Evolutionary conservation across 1,140 invertebrate species (phyloP).

Genomic region (Euwallacea fornicatus): DNA sequence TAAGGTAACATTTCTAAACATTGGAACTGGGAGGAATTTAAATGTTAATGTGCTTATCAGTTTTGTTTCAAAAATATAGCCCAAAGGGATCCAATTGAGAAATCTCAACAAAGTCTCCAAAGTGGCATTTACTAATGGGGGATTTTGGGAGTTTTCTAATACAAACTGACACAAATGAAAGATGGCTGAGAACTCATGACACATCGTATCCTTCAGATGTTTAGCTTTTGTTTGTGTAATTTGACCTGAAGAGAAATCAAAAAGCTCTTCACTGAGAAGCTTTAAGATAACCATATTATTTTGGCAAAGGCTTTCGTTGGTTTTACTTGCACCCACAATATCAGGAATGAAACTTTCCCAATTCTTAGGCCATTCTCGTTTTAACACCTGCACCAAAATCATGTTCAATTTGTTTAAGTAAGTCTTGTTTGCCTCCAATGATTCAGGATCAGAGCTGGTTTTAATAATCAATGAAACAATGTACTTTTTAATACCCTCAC

Average conservation of each 20-base stretch:
- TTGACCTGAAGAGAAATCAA: conserved; percentile 97
- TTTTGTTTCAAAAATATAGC: conserved; percentile 99
- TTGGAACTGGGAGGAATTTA: conserved; percentile 96
- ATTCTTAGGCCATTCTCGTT: conserved; percentile 99
- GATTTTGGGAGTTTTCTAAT: conserved; percentile 96
- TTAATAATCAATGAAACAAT: conserved; percentile 99
- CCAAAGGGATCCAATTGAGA: conserved; percentile 98
- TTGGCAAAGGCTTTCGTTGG: conserved; percentile 97
- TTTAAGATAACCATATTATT: conserved; percentile 99
- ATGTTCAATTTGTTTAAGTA: conserved; percentile 99
- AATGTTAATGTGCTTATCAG: conserved; percentile 92
- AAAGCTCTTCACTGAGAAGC: conserved; percentile 97
- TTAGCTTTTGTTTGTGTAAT: conserved; percentile 99
- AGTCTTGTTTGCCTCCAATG: conserved; percentile 91
- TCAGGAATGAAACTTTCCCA: conserved; percentile 99
- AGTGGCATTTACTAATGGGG: conserved; percentile 89
- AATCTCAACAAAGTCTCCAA: conserved; percentile 95
- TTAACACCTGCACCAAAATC: conserved; percentile 98
- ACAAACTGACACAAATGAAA: conserved; percentile 98
- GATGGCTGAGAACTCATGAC: conserved; percentile 97
- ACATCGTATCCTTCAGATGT: conserved; percentile 99
- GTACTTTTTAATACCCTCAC: conserved; percentile 99
- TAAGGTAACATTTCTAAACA: conserved; percentile 97
- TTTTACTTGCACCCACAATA: conserved; percentile 98
- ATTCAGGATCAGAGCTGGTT: conserved; percentile 89